A percentile compares a stretch with the other conserved stretches of the same genome.
Conservation (phyloP, 2,888 invertebrate species). For the Microplitis manilae region DNA sequence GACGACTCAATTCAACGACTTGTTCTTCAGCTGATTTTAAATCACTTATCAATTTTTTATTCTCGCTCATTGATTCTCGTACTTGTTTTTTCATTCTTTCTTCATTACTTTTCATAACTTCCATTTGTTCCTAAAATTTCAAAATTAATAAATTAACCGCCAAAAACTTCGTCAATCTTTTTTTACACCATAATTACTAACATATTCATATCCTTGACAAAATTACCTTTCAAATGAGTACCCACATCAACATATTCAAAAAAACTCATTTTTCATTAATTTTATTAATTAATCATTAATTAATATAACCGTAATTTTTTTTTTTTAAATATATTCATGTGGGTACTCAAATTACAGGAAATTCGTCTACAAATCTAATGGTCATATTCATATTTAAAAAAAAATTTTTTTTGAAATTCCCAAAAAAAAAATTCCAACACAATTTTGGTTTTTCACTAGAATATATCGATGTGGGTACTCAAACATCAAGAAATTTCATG, state of each 20-base stretch:
- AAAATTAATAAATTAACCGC: not conserved
- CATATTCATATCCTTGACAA: too few relatives aligned
- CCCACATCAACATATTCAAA: too few relatives aligned
- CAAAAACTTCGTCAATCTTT: too few relatives aligned
- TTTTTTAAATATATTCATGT: too few relatives aligned
- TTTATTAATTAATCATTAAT: too few relatives aligned
- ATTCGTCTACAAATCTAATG: not conserved
- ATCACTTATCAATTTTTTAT: constrained; percentile 82
- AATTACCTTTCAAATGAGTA: too few relatives aligned
- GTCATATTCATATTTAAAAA: not conserved
- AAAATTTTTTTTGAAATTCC: constrained; percentile 63
- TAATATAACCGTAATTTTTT: too few relatives aligned
- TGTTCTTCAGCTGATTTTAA: constrained; percentile 81
- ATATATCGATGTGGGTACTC: too few relatives aligned
- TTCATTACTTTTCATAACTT: constrained; percentile 82
- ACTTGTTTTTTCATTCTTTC: constrained; percentile 83
- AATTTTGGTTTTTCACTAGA: too few relatives aligned
- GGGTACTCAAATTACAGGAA: not conserved
- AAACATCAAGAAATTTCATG: too few relatives aligned
- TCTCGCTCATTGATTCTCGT: constrained; percentile 80
- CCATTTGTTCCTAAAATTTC: constrained; percentile 80
- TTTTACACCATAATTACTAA: too few relatives aligned
- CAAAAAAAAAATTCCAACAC: not conserved
- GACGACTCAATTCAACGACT: constrained; percentile 81
- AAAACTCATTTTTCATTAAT: too few relatives aligned